phyloP scores from a whole-genome alignment of 2,797 vertebrate genomes.

The Typhlichthys subterraneus region DNA sequence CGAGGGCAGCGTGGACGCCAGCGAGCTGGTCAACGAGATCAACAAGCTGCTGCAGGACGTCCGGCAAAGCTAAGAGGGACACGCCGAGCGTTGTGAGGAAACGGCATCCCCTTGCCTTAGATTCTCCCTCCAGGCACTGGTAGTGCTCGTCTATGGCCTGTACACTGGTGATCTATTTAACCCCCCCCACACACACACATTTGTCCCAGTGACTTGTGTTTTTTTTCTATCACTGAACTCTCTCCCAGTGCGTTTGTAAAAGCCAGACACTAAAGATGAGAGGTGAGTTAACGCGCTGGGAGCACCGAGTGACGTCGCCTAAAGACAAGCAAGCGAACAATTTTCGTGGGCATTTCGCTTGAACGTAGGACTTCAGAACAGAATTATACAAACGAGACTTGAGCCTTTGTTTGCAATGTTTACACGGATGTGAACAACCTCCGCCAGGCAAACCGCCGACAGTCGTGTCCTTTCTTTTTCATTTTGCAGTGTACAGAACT shows the following conservation, averaged over 20 bases:
- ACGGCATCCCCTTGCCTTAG: not conserved
- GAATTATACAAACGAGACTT: slow-evolving; percentile 40
- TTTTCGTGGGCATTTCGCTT: slow-evolving; percentile 29
- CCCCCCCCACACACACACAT: slow-evolving; percentile 20
- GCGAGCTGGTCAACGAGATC: slow-evolving; percentile 94
- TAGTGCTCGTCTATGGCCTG: slow-evolving; percentile 50
- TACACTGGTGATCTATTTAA: slow-evolving; percentile 41
- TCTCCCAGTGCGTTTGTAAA: slow-evolving; percentile 14
- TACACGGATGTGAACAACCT: slow-evolving; percentile 61
- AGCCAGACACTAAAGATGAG: slow-evolving; percentile 37
- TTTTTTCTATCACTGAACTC: slow-evolving; percentile 57
- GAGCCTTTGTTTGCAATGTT: slow-evolving; percentile 63
- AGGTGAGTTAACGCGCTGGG: slow-evolving; percentile 36
- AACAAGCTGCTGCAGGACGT: slow-evolving; percentile 97
- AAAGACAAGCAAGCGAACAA: slow-evolving; percentile 42
- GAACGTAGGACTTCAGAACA: slow-evolving; percentile 42
- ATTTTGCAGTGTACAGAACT: slow-evolving; percentile 84
- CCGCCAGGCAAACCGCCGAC: slow-evolving; percentile 68
- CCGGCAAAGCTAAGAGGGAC: slow-evolving; percentile 83
- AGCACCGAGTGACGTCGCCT: slow-evolving; percentile 40
- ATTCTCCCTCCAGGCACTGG: slow-evolving; percentile 38
- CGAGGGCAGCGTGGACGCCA: slow-evolving; percentile 89
- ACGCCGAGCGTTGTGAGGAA: not conserved
- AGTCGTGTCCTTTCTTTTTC: slow-evolving; percentile 76
- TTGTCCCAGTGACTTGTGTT: slow-evolving; percentile 7